Evolutionary conservation across 1,140 invertebrate genomes (phyloP), one percentile per base, ranked within the genome.

Genomic region (Thrips palmi): DNA sequence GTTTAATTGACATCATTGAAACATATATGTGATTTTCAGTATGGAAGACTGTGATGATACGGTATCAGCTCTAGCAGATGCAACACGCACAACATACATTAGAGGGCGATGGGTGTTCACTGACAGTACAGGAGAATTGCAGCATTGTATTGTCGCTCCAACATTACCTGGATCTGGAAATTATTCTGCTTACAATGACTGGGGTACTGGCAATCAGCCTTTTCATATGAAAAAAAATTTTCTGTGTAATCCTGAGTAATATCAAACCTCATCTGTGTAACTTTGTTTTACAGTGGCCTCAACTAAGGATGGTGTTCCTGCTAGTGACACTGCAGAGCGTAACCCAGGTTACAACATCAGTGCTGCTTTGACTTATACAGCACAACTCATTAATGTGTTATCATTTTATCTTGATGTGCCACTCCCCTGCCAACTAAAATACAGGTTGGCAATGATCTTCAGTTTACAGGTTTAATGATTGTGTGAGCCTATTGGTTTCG

Each of bases 301-400:
- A 46, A 74, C 70, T 50, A 72, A 71, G 50, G 72, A 74, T 47
- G 64, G 64, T 43, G 45, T 49, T 11, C 64, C 68, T 37, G 63
- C 64, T 24, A 57, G 60, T 48, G 55, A 66, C 49, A 60, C 58
- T 47, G 62, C 62, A 20, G 65, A 64, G 43, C 60, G 64, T 45
- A 75, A 80, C 57, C 67, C 70, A 30, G 74, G 72, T 8, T 76
- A 76, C 51, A 72, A 70, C 39, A 79, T 84, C 33, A 70, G 68
- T 51, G 80, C 80, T 24, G 83, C 76, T 31, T 64, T 88, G 21
- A 74, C 74, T 32, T 83, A 85, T 53, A 73, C 74, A 12, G 74
- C 80, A 38, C 84, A 91, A 62, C 59, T 88, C 42, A 66, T 80
- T n/a, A 71, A 74, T 52, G 63, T 84, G 44, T 56, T 86, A 36